Conservation (phyloP, 2,797 vertebrate genomes). For the Acanthopagrus latus region DNA sequence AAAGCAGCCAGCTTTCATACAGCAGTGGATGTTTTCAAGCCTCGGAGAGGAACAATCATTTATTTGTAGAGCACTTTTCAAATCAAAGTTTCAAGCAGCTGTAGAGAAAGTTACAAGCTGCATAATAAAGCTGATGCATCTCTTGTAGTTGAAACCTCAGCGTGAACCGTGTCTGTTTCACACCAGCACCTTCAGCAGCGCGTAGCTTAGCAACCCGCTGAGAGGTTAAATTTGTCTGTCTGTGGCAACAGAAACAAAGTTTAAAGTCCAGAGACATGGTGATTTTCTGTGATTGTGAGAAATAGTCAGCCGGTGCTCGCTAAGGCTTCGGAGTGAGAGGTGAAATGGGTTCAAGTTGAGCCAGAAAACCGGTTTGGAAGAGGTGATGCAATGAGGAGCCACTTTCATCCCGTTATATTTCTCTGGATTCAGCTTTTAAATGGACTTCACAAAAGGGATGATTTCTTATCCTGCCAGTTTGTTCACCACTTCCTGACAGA, state of each 20-base stretch:
- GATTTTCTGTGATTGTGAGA: not conserved
- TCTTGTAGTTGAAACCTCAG: not conserved
- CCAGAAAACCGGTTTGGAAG: not conserved
- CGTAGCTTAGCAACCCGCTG: constrained; percentile 11
- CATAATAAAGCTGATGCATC: not conserved
- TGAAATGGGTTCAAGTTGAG: not conserved
- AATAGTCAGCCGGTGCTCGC: not conserved
- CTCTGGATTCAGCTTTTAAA: not conserved
- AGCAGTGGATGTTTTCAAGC: constrained; percentile 25
- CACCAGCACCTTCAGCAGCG: not conserved
- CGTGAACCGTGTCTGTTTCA: not conserved
- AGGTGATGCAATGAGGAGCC: not conserved
- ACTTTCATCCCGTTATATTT: not conserved
- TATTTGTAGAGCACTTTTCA: constrained; percentile 35
- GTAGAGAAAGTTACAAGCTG: constrained; percentile 5
- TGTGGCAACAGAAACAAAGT: not conserved
- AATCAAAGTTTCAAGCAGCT: constrained; percentile 26
- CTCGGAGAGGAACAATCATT: constrained; percentile 18
- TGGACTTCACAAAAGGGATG: not conserved
- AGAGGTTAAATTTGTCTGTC: not conserved
- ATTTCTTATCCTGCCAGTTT: not conserved
- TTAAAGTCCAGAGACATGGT: not conserved
- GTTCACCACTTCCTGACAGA: not conserved
- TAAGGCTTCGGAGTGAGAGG: not conserved
- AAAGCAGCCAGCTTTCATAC: constrained; percentile 34